These are phyloP conservation scores for Phyllopteryx taeniolatus DNA, from an alignment of 2,113 vertebrate species.

Conservation along the genomic window DNA sequence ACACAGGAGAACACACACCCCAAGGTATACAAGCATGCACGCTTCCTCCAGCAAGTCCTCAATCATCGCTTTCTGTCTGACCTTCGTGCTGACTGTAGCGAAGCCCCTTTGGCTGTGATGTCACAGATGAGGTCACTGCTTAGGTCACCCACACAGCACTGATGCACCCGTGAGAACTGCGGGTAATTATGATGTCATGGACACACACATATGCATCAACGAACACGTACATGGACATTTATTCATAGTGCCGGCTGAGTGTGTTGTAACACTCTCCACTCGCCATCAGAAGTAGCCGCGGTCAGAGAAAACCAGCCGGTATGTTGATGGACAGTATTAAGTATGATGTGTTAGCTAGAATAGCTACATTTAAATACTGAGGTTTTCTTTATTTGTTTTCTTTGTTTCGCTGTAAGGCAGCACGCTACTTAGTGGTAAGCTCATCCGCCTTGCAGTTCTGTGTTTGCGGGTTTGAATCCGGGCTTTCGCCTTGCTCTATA, in stretches of 20 bases:
- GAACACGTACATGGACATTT: conserved; percentile 16
- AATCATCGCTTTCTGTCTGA: conserved; percentile 61
- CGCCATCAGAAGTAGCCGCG: conserved; percentile 18
- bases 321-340: too few species aligned
- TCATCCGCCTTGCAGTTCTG: too few species aligned
- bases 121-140: conserved; percentile 71
- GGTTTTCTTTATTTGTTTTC: too few species aligned
- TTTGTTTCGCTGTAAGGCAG: too few species aligned
- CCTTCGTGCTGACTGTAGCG: conserved; percentile 23
- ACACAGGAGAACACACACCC: conserved; percentile 9
- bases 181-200: conserved; percentile 62
- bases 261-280: conserved; percentile 28
- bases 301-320: conserved; percentile 39
- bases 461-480: too few species aligned
- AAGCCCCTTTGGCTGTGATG: conserved; percentile 53
- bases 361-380: too few species aligned
- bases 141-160: conserved; percentile 58
- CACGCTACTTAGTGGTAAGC: too few species aligned
- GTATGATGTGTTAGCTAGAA: too few species aligned
- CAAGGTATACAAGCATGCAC: conserved; percentile 33
- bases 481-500: too few species aligned
- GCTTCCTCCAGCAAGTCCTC: conserved; percentile 34
- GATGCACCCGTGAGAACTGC: conserved; percentile 37
- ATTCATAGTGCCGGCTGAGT: conserved; percentile 48
- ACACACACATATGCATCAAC: conserved; percentile 32